These are phyloP conservation scores for Dendroctonus valens DNA, from an alignment of 1,140 invertebrate genomes.

Conservation along the genomic window DNA sequence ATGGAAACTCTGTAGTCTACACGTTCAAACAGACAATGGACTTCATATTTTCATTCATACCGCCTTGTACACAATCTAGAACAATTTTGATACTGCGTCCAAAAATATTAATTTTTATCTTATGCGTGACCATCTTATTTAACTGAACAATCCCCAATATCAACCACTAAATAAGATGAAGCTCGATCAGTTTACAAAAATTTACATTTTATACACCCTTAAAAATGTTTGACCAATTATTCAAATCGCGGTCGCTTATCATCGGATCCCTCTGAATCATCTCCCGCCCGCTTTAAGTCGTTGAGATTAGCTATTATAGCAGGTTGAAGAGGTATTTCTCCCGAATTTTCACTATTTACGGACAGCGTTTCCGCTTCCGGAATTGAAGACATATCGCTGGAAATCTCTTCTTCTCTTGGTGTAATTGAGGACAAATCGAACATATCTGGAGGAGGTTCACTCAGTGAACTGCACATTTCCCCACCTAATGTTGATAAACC, in stretches of 20 bases:
- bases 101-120: background rate
- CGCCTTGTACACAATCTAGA: background rate
- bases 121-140: background rate
- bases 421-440: constrained; percentile 42
- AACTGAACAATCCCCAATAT: background rate
- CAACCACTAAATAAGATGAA: background rate
- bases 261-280: constrained; percentile 16
- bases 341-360: constrained; percentile 40
- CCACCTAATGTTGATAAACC: constrained; percentile 43
- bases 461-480: constrained; percentile 49
- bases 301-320: constrained; percentile 38
- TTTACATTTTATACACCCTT: constrained; percentile 8
- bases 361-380: constrained; percentile 35
- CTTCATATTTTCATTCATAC: background rate
- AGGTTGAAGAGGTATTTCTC: constrained; percentile 45
- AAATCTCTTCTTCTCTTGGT: constrained; percentile 32
- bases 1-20: background rate
- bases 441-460: constrained; percentile 50
- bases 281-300: constrained; percentile 23
- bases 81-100: background rate
- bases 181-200: constrained; percentile 3
- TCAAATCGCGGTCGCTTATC: constrained; percentile 36
- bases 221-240: constrained; percentile 13
- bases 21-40: background rate
- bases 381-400: constrained; percentile 34